Evolutionary conservation across 2,797 vertebrate species (phyloP), one percentile per base, ranked within the genome.

Genomic region (Synanceia verrucosa): DNA sequence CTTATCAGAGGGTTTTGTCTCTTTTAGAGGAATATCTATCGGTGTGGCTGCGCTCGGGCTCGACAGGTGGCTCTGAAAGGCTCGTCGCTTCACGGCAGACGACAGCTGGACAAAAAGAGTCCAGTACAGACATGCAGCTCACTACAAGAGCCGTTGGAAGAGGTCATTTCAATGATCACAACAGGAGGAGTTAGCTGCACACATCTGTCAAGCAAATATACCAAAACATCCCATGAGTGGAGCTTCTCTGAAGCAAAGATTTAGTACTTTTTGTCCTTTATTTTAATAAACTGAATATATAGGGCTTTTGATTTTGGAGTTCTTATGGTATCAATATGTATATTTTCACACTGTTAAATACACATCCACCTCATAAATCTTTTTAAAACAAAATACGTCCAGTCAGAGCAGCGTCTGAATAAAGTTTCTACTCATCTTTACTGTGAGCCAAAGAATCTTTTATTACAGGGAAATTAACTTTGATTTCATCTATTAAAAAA

Each of bases 401-500:
- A 11, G 18, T 19, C 10, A 11, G 3, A 53, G 28, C 50, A 39
- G n/a, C n/a, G n/a, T n/a, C n/a, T 46, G 51, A 31, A 48, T 6
- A 11, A 69, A 62, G 31, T 64, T 61, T 50, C 31, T 12, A 1
- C 52, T 13, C 9, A 1, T 48, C 58, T 56, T 28, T 9, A 29
- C 53, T 14, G 11, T 21, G 19, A 9, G 6, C 6, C 1, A 29
- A 43, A 29, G 24, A 10, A 24, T 2, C 28, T 53, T 59, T 41
- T 19, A 34, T 14, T 10, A 36, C 14, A 39, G 31, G 53, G 55
- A 60, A 57, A 72, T 41, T n/a, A 41, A 61, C 11, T 73, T 63
- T 28, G 14, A 34, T 62, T 70, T 58, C 46, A 70, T 81, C 33
- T 9, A 13, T 12, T n/a, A n/a, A 65, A 61, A 47, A 63, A 69